Percentiles rank a stretch among this genome's conserved stretches.
phyloP scores from a whole-genome alignment of 2,797 vertebrate genomes.

The Cercopithecus petaurista region DNA sequence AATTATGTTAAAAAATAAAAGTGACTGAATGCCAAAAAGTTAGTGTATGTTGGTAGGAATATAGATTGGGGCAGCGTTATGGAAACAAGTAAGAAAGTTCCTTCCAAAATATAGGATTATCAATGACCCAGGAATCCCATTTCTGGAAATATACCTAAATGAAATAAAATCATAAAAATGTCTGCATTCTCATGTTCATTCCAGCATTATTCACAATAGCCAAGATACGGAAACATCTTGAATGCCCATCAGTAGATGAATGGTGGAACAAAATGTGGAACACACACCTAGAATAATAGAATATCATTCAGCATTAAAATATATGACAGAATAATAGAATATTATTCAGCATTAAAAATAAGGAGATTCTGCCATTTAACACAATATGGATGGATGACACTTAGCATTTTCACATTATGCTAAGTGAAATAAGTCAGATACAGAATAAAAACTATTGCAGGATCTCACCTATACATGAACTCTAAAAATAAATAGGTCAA shows the following conservation, averaged over 20 bases:
- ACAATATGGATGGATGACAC: background rate
- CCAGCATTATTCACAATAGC: background rate
- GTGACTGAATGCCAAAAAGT: background rate
- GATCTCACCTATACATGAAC: background rate
- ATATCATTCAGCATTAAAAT: background rate
- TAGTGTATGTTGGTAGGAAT: background rate
- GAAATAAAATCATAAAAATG: background rate
- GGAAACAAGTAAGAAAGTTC: background rate
- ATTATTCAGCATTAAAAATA: background rate
- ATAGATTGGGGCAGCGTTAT: background rate
- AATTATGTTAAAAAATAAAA: background rate
- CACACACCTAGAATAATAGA: too few relatives aligned
- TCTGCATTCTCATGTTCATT: background rate
- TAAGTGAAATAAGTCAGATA: background rate
- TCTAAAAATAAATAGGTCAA: background rate
- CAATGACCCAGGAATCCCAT: background rate
- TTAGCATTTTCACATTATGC: background rate
- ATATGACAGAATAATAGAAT: too few relatives aligned
- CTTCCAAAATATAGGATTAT: background rate
- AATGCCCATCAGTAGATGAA: background rate
- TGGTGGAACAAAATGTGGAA: too few relatives aligned
- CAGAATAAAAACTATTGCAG: background rate
- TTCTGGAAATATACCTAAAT: background rate
- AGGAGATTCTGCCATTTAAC: background rate
- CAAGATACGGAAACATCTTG: background rate